A percentile compares a stretch with the other conserved stretches of the same genome.
phyloP scores from a whole-genome alignment of 2,797 vertebrate species.

The Miichthys miiuy region DNA sequence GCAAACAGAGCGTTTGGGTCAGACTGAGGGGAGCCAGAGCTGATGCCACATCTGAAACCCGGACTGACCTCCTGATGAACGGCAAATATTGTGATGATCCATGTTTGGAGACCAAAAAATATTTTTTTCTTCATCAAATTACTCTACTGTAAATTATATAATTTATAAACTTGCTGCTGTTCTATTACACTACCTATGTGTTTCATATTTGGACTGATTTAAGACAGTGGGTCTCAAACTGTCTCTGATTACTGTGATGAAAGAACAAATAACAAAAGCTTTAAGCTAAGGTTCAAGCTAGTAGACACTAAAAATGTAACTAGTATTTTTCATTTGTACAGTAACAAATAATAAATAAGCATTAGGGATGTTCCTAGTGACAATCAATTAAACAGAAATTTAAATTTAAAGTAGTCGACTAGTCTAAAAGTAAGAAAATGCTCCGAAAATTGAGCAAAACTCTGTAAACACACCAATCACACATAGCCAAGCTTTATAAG shows the following conservation, averaged over 20 bases:
- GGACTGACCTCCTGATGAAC: constrained; percentile 22
- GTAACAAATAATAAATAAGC: not conserved
- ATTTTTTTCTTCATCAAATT: not conserved
- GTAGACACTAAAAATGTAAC: not conserved
- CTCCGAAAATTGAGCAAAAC: too few relatives aligned
- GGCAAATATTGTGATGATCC: constrained; percentile 33
- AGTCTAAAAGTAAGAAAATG: too few relatives aligned
- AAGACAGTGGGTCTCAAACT: not conserved
- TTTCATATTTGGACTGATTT: not conserved
- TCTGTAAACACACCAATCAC: too few relatives aligned
- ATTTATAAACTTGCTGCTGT: not conserved
- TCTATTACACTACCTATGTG: not conserved
- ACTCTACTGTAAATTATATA: not conserved
- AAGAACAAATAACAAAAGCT: not conserved
- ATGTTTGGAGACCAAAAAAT: not conserved
- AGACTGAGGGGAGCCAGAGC: constrained; percentile 55
- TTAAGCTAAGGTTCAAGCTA: too few relatives aligned
- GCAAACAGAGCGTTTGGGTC: constrained; percentile 48
- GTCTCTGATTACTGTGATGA: not conserved
- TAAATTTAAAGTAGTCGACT: too few relatives aligned
- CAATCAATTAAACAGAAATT: too few relatives aligned
- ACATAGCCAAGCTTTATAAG: too few relatives aligned
- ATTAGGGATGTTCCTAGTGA: too few relatives aligned
- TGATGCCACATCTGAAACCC: constrained; percentile 24
- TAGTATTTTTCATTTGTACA: not conserved